Conservation (phyloP, 2,888 invertebrate genomes). For the Desoria tigrina region DNA sequence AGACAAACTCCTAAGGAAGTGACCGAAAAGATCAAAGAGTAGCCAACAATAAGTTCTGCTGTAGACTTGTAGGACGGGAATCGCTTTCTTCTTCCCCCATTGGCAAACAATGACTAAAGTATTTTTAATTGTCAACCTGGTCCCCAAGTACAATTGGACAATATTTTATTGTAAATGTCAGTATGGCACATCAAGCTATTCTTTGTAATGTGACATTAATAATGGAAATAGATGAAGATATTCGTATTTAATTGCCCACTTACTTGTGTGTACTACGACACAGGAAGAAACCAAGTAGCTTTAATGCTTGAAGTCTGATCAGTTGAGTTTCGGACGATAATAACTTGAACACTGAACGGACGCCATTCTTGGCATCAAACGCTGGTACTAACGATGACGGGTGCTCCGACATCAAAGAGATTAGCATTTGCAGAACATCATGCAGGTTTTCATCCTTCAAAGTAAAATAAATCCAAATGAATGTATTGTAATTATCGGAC, state of each 20-base stretch:
- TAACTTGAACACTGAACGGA: conserved; percentile 94
- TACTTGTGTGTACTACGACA: conserved; percentile 98
- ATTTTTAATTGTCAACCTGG: too few relatives aligned
- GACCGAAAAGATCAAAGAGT: too few relatives aligned
- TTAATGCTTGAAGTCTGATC: conserved; percentile 91
- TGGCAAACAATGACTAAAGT: too few relatives aligned
- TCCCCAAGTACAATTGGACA: too few relatives aligned
- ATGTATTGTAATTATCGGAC: neutral
- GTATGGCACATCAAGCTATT: too few relatives aligned
- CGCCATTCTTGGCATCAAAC: conserved; percentile 95
- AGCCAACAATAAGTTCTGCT: too few relatives aligned
- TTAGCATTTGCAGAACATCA: conserved; percentile 95
- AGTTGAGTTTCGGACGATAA: conserved; percentile 93
- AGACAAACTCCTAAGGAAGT: neutral
- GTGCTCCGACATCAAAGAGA: conserved; percentile 96
- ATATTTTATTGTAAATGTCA: too few relatives aligned
- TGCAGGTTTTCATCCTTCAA: conserved; percentile 93
- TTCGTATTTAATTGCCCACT: too few relatives aligned
- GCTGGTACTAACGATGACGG: conserved; percentile 99
- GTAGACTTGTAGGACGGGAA: too few relatives aligned
- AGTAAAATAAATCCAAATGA: conserved; percentile 10
- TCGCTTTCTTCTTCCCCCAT: too few relatives aligned
- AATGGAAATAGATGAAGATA: too few relatives aligned
- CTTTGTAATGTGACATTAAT: too few relatives aligned
- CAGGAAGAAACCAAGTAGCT: conserved; percentile 94